Base-by-base conservation (phyloP, 2,113 vertebrate species). In the Hypomesus transpacificus region DNA sequence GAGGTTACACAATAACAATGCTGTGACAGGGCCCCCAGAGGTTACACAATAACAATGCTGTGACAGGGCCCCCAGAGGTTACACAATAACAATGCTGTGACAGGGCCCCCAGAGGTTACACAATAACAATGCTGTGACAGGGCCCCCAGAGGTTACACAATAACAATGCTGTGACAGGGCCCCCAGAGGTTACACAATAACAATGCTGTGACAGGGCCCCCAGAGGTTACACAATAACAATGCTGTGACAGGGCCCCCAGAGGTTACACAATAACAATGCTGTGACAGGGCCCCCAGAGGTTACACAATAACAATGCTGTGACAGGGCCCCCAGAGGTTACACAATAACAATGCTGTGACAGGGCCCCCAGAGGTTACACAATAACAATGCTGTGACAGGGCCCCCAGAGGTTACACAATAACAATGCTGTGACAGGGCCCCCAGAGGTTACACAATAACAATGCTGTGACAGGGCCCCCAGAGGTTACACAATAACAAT, bases 381-480 rank as follows among this genome's bases (percentile, higher is more conserved):
- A n/a, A n/a, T n/a, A n/a, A n/a, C n/a, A n/a, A n/a, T n/a, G n/a
- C n/a, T n/a, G n/a, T 70, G 57, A 70, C 68, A 21, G 13, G 4
- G 8, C 60, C 68, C 8, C 34, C 31, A 60, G 56, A 60, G 58
- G 53, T 46, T 28, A n/a, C n/a, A n/a, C n/a, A n/a, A n/a, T n/a
- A n/a, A n/a, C n/a, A n/a, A n/a, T n/a, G n/a, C n/a, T n/a, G n/a
- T 70, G 57, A 70, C 68, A 21, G 13, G 4, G 8, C 60, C 68
- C 8, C 34, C 31, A 60, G 56, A 60, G 58, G 53, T 46, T 28
- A n/a, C n/a, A n/a, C n/a, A n/a, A n/a, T n/a, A n/a, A n/a, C n/a
- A n/a, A n/a, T n/a, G n/a, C n/a, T n/a, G n/a, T 70, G 57, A 70
- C 68, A 21, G 13, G 4, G 8, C 60, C 68, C 8, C 34, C 31